Base-by-base conservation (phyloP, 2,113 vertebrate genomes). In the Bettongia penicillata region DNA sequence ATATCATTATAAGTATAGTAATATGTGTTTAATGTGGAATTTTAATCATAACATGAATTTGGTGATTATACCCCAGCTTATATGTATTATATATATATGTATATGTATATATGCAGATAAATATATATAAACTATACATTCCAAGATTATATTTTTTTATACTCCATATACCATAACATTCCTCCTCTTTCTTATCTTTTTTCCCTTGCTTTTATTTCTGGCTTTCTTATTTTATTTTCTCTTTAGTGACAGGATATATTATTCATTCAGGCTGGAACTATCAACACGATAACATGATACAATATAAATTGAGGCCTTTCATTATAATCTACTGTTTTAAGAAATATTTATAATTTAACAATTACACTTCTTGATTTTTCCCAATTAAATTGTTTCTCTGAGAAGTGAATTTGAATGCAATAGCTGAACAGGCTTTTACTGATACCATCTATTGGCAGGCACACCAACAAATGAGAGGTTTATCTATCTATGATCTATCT, bases 341-440 rank as follows among this genome's bases (percentile, higher is more conserved):
- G 98, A 98, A 98, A 97, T 97, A 94, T 95, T 98, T 61, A 52
- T 97, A 96, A 98, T 98, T 98, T 98, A 98, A 98, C 97, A 98
- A 96, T 98, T 98, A 98, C 97, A 95, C 97, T 98, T 97, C 96
- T 98, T 97, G 96, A 97, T 96, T 98, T 98, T 57, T 47, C 61
- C 96, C 98, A 98, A 97, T 98, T 98, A 98, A 98, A 91, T 98
- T 96, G 97, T 95, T 98, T 96, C 97, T 98, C 96, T 97, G 96
- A 94, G 84, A 94, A 96, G 93, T 97, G 94, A 98, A 98, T 98
- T 98, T 98, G 98, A 98, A 98, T 98, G 96, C 98, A 92, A 93
- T 96, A 96, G 94, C 97, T 97, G 96, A 98, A 98, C 97, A 93
- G 97, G 93, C 97, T 98, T 98, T 98, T 97, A 91, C 48, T 96